These are phyloP conservation scores for Halictus quadricinctus DNA, from an alignment of 2,888 invertebrate species.

Conservation along the genomic window DNA sequence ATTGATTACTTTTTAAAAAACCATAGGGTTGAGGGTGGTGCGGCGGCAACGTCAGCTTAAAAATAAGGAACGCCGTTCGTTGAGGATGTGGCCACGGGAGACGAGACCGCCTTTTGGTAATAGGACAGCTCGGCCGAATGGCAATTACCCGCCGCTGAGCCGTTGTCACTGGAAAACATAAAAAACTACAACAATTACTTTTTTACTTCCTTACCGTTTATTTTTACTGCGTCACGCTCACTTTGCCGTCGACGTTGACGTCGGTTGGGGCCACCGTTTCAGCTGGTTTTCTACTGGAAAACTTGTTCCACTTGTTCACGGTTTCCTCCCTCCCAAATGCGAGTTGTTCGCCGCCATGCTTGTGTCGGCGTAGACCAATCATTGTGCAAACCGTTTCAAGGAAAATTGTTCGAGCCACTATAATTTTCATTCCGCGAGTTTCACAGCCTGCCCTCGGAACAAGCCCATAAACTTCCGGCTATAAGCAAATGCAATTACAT, in stretches of 20 bases:
- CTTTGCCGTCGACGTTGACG: background rate
- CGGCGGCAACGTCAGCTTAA: background rate
- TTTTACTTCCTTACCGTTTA: conserved; percentile 11
- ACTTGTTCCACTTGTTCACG: background rate
- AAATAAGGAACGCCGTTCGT: background rate
- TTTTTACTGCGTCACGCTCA: background rate
- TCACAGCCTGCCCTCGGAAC: background rate
- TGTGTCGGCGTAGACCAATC: background rate
- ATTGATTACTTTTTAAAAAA: background rate
- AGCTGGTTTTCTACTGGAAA: background rate
- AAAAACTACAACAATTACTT: background rate
- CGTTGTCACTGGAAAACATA: background rate
- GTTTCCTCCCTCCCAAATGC: background rate
- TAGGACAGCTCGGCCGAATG: background rate
- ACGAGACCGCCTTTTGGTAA: background rate
- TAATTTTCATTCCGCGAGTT: background rate
- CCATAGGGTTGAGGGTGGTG: background rate
- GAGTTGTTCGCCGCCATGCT: background rate
- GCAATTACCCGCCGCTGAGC: background rate
- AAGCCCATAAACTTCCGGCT: background rate
- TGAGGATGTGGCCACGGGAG: background rate
- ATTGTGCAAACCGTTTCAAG: background rate
- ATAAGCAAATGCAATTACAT: background rate
- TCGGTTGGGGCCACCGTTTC: background rate
- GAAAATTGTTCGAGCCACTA: background rate